Evolutionary conservation across 2,797 vertebrate species (phyloP).

Genomic region (Anolis apletophallus): DNA sequence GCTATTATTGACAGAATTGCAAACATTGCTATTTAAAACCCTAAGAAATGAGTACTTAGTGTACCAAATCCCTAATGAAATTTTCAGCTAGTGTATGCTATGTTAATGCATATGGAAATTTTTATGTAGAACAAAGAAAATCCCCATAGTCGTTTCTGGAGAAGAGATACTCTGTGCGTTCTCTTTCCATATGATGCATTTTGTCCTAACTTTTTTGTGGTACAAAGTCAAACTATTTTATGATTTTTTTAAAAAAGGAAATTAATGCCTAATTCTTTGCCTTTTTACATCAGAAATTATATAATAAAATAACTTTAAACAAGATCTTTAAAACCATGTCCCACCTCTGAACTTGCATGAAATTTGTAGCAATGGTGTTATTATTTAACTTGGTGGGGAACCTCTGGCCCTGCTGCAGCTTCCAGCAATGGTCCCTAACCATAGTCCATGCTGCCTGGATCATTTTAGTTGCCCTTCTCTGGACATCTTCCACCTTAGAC

Average conservation of each 20-base stretch:
- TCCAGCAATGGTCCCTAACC: background rate
- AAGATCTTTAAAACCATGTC: background rate
- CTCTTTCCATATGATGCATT: background rate
- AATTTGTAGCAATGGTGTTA: background rate
- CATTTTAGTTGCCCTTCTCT: no score
- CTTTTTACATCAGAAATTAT: background rate
- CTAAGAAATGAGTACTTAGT: constrained; percentile 5
- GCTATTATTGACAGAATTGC: rapidly evolving
- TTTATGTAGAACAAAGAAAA: background rate
- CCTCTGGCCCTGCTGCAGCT: background rate
- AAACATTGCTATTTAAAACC: background rate
- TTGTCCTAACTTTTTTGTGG: background rate
- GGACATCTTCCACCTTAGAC: no score
- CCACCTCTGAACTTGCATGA: background rate
- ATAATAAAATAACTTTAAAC: background rate
- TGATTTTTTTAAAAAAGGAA: background rate
- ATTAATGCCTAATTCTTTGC: background rate
- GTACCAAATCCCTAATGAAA: rapidly evolving
- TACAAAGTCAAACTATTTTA: background rate
- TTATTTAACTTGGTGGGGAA: background rate
- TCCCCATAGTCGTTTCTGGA: background rate
- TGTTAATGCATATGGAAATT: rapidly evolving
- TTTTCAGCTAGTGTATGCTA: rapidly evolving
- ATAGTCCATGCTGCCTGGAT: background rate
- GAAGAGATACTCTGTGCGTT: background rate